These are phyloP conservation scores for Sitta europaea DNA, from an alignment of 2,113 vertebrate species.

Conservation along the genomic window DNA sequence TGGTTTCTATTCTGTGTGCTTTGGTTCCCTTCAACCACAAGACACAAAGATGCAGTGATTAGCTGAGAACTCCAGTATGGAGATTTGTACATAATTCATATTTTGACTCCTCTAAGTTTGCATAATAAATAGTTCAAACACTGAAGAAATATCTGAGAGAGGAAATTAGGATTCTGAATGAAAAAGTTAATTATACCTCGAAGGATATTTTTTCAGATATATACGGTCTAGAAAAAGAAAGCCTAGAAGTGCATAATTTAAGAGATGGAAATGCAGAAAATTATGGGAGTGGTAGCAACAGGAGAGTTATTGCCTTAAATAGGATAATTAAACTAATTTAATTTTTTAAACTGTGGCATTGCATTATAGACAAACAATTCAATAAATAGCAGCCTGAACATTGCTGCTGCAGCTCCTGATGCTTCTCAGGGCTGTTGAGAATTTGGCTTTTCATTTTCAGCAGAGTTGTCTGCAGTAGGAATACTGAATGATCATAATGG, in stretches of 20 bases:
- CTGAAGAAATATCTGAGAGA: slow-evolving; percentile 70
- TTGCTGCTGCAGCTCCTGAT: slow-evolving; percentile 25
- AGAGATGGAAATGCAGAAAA: slow-evolving; percentile 67
- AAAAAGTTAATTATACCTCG: slow-evolving; percentile 82
- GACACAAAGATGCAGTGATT: slow-evolving; percentile 62
- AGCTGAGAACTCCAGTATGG: slow-evolving; percentile 57
- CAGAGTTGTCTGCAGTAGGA: not conserved
- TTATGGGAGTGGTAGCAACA: slow-evolving; percentile 69
- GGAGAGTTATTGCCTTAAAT: slow-evolving; percentile 75
- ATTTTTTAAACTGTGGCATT: slow-evolving; percentile 69
- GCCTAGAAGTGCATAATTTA: slow-evolving; percentile 74
- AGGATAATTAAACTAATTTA: slow-evolving; percentile 77
- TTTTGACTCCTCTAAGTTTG: slow-evolving; percentile 75
- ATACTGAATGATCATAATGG: slow-evolving; percentile 21
- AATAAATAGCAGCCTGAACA: slow-evolving; percentile 56
- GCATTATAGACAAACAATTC: slow-evolving; percentile 73
- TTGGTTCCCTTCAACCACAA: slow-evolving; percentile 60
- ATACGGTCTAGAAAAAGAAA: slow-evolving; percentile 31
- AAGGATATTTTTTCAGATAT: slow-evolving; percentile 73
- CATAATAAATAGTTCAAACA: slow-evolving; percentile 83
- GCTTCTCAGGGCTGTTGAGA: not conserved
- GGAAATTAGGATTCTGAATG: slow-evolving; percentile 80
- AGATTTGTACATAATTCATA: slow-evolving; percentile 79
- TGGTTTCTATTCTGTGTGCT: slow-evolving; percentile 14
- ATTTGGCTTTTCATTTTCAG: slow-evolving; percentile 26